phyloP scores from a whole-genome alignment of 2,797 vertebrate genomes.

The Fringilla coelebs region DNA sequence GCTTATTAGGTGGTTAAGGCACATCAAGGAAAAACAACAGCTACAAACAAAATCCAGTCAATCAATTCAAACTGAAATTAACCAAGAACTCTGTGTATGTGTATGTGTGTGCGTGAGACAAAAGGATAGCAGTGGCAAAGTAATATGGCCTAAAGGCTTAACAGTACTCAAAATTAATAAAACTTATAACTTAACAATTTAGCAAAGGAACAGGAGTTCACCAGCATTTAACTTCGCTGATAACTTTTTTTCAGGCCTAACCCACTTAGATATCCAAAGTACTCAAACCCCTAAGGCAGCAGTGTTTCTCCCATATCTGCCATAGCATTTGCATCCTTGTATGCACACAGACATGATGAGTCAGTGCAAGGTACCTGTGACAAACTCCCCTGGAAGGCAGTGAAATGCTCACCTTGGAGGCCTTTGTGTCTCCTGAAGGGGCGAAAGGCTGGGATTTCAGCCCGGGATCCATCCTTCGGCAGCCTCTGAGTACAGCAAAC shows the following conservation, averaged over 20 bases:
- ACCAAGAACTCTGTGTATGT: rapidly evolving
- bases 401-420: neutral
- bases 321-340: neutral
- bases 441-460: rapidly evolving
- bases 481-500: neutral
- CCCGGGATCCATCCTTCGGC: rapidly evolving
- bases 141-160: neutral
- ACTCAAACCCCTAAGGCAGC: neutral
- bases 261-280: neutral
- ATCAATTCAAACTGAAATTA: neutral
- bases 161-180: neutral
- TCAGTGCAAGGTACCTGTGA: neutral
- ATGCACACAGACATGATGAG: neutral
- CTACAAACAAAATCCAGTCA: neutral
- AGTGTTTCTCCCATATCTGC: neutral
- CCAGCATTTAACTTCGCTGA: neutral
- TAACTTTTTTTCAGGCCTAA: neutral
- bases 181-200: neutral
- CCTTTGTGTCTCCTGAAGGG: neutral
- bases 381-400: neutral
- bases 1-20: neutral
- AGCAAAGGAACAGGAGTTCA: neutral
- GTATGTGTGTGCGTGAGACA: neutral
- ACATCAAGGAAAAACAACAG: neutral
- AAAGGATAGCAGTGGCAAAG: neutral